Evolutionary conservation across 2,113 vertebrate genomes (phyloP).

Genomic region (Alouatta palliata): DNA sequence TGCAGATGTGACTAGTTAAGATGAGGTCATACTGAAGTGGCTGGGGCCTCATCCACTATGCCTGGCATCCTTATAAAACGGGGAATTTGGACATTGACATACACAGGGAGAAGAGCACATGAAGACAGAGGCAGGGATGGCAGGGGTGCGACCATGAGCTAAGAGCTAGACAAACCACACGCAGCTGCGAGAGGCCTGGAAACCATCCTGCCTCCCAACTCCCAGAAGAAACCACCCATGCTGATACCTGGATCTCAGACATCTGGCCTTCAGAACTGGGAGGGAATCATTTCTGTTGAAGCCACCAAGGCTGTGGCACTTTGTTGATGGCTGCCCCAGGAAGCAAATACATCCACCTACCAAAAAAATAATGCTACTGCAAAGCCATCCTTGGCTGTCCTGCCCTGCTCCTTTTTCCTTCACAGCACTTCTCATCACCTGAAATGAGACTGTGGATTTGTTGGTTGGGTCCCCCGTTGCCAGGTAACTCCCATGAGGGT

Average conservation of each 20-base stretch:
- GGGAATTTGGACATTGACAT: background rate
- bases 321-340: background rate
- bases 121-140: background rate
- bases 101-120: rapidly evolving
- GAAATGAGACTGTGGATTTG: background rate
- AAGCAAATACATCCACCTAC: rapidly evolving
- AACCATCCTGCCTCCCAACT: rapidly evolving
- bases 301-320: too few relatives aligned
- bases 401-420: too few relatives aligned
- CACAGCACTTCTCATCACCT: background rate
- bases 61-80: background rate
- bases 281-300: background rate
- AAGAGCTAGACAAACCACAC: rapidly evolving
- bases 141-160: background rate
- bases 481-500: rapidly evolving
- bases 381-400: background rate
- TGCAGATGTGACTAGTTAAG: too few relatives aligned
- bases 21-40: too few relatives aligned
- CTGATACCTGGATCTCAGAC: background rate
- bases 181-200: background rate
- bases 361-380: background rate
- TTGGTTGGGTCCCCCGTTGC: background rate
- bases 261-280: background rate
- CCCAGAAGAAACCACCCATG: background rate
- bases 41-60: background rate